Evolutionary conservation across 2,797 vertebrate genomes (phyloP), one percentile per base, ranked within the genome.

Genomic region (Pipistrellus nathusii): DNA sequence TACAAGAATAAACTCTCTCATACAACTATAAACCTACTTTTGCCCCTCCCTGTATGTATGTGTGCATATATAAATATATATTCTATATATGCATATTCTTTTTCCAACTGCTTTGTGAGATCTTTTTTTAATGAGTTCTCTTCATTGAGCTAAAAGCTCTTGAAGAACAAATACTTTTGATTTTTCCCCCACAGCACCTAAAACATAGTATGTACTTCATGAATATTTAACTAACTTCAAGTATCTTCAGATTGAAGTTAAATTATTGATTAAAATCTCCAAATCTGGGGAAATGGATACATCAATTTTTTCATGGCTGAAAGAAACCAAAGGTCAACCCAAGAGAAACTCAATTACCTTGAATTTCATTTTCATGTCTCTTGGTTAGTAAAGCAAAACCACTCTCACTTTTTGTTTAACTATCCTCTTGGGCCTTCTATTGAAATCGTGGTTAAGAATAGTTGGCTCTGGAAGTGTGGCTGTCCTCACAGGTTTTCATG

Each of bases 271-370:
- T 25, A 89, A 91, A 75, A 62, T 62, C 27, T 76, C 55, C 81
- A 90, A 81, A 94, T 91, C 82, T 78, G 80, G 38, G 87, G 85
- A 91, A 89, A 81, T 10, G 38, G 35, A 77, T 53, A 35, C 27
- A 83, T 57, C 12, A 8, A 93, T 85, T 81, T 85, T 75, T 38
- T 90, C 35, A 82, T 8, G 30, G 1, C 25, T 75, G 5, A 81
- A 72, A 83, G 46, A 66, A 71, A 76, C 20, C 30, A 85, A 72
- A 80, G 30, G 13, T 91, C 38, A 72, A 78, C 51, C 21, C 69
- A 73, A 86, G 88, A 44, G 75, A 93, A 91, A 55, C 13, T 94
- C 85, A 72, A 62, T 72, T 57, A 91, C 66, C 57, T 44, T 90
- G 30, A 30, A 30, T 64, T n/a, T 86, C 27, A 62, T 57, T 89